Conservation (phyloP, 2,888 invertebrate genomes). For the Mesoligia furuncula region DNA sequence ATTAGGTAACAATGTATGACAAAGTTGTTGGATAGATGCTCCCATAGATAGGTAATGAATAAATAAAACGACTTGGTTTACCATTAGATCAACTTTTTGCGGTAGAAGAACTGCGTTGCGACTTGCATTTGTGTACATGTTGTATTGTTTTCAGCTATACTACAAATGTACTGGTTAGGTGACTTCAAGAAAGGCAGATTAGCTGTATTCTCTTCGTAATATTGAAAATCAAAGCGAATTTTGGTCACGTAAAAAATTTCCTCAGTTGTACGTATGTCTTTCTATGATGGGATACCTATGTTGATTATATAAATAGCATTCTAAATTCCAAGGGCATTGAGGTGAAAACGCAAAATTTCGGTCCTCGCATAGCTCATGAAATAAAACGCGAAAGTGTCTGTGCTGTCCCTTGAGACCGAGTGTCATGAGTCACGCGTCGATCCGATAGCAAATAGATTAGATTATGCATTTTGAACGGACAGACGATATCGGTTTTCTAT, state of each 20-base stretch:
- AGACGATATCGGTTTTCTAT: conserved; percentile 62
- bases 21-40: not conserved
- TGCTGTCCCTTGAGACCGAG: conserved; percentile 66
- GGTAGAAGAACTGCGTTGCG: not conserved
- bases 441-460: conserved; percentile 73
- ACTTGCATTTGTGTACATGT: not conserved
- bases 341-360: conserved; percentile 39
- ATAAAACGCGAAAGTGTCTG: conserved; percentile 72
- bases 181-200: not conserved
- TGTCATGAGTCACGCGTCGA: conserved; percentile 71
- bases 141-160: not conserved
- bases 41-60: not conserved
- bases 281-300: conserved; percentile 3
- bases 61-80: not conserved
- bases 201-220: conserved; percentile 40
- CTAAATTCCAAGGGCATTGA: conserved; percentile 18
- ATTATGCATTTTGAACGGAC: conserved; percentile 73
- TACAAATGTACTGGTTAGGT: conserved; percentile 1
- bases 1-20: not conserved
- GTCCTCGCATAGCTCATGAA: conserved; percentile 59
- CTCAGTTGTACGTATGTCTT: conserved; percentile 40
- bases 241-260: conserved; percentile 61
- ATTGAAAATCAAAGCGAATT: conserved; percentile 65
- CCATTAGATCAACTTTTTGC: not conserved
- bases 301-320: conserved; percentile 18